phyloP scores from a whole-genome alignment of 2,888 invertebrate species.

The Catocala fraxini region DNA sequence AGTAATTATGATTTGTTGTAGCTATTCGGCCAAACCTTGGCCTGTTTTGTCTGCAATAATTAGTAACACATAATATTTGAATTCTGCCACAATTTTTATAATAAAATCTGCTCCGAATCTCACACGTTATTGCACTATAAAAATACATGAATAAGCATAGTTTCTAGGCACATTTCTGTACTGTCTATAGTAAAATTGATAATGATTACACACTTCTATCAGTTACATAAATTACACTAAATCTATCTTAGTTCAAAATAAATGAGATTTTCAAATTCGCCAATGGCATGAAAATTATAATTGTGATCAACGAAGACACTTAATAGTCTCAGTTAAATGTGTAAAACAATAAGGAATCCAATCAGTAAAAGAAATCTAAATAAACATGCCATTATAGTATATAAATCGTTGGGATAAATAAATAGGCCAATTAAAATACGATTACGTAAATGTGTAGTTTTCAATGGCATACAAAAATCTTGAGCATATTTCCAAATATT shows the following conservation, averaged over 20 bases:
- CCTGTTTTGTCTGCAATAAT: slow-evolving; percentile 14
- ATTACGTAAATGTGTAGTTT: slow-evolving; percentile 19
- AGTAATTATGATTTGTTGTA: slow-evolving; percentile 30
- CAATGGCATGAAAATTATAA: slow-evolving; percentile 43
- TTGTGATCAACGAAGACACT: slow-evolving; percentile 31
- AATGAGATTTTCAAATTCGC: slow-evolving; percentile 50
- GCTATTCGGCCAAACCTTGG: slow-evolving; percentile 28
- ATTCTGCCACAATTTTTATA: slow-evolving; percentile 20
- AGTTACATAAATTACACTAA: slow-evolving; percentile 70
- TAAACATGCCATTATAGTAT: slow-evolving; percentile 33
- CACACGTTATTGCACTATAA: slow-evolving; percentile 81
- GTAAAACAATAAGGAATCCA: slow-evolving; percentile 23
- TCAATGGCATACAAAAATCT: slow-evolving; percentile 20
- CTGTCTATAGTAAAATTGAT: slow-evolving; percentile 75
- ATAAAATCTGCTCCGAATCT: slow-evolving; percentile 74
- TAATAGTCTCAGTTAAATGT: slow-evolving; percentile 4
- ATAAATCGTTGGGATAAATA: slow-evolving; percentile 26
- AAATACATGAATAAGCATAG: slow-evolving; percentile 84
- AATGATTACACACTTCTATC: slow-evolving; percentile 79
- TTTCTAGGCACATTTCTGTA: slow-evolving; percentile 86
- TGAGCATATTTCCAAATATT: slow-evolving; percentile 22
- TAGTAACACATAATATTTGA: slow-evolving; percentile 27
- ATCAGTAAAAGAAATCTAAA: slow-evolving; percentile 44
- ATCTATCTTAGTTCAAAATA: slow-evolving; percentile 48
- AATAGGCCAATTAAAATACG: slow-evolving; percentile 38